These are phyloP conservation scores for Daktulosphaira vitifoliae DNA, from an alignment of 1,140 invertebrate species.

Conservation along the genomic window DNA sequence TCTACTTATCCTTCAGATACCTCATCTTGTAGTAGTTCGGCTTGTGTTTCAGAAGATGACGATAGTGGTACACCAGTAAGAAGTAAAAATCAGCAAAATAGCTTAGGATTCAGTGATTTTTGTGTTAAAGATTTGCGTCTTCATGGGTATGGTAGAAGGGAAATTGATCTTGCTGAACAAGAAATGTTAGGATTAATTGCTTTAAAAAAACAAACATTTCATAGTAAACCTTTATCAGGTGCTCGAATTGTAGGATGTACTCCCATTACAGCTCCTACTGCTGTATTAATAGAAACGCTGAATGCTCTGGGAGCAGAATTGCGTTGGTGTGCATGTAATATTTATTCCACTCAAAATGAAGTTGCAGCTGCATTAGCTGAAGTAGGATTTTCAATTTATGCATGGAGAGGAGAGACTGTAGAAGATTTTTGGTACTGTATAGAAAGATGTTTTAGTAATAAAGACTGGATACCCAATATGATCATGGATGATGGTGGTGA, in stretches of 20 bases:
- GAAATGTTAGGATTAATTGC: conserved; percentile 98
- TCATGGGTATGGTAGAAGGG: conserved; percentile 83
- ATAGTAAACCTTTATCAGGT: conserved; percentile 89
- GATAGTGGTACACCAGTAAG: conserved; percentile 15
- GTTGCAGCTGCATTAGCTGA: conserved; percentile 93
- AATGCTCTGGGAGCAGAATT: conserved; percentile 79
- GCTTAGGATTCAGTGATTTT: conserved; percentile 66
- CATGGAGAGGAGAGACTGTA: conserved; percentile 92
- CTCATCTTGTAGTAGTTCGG: conserved; percentile 1
- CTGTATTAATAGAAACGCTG: conserved; percentile 84
- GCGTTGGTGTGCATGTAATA: conserved; percentile 95
- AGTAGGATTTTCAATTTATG: conserved; percentile 75
- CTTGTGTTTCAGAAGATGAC: conserved; percentile 22
- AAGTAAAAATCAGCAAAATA: conserved; percentile 7
- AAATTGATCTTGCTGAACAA: conserved; percentile 98
- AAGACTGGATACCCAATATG: conserved; percentile 97
- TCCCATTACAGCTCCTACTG: conserved; percentile 96
- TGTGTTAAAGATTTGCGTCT: conserved; percentile 87
- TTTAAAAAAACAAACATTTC: conserved; percentile 74
- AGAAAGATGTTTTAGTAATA: conserved; percentile 82
- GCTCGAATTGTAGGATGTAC: conserved; percentile 96
- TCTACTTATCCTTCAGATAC: conserved; percentile 21
- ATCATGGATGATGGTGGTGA: conserved; percentile 97
- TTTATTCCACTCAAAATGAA: conserved; percentile 97
- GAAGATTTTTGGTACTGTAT: conserved; percentile 99